A percentile compares a stretch with the other conserved stretches of the same genome.
These are phyloP conservation scores for Alcedo quadribrachys DNA, from an alignment of 2,797 vertebrate genomes.

Conservation along the genomic window DNA sequence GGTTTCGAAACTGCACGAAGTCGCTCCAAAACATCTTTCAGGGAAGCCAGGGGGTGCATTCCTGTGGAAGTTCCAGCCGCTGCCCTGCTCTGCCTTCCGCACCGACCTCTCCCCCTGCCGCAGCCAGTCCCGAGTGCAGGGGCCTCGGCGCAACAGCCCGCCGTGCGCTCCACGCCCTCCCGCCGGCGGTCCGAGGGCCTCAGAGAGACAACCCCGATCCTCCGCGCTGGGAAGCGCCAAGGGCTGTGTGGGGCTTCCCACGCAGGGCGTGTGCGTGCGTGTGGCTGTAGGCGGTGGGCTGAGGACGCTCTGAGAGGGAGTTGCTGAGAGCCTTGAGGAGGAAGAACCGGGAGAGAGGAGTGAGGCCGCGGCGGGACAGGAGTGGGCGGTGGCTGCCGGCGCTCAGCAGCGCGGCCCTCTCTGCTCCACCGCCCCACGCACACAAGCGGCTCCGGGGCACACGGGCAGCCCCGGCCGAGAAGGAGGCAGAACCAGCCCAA, in stretches of 20 bases:
- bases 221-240: not conserved
- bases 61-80: not conserved
- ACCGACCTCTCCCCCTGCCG: not conserved
- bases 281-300: not conserved
- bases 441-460: rapidly evolving
- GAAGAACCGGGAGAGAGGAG: not conserved
- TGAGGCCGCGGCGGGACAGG: not conserved
- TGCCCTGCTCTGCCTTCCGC: not conserved
- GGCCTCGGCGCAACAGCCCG: too few species aligned
- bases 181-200: not conserved
- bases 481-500: not conserved
- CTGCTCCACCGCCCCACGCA: not conserved
- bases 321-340: not conserved
- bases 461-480: not conserved
- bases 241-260: not conserved
- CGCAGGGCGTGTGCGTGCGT: not conserved
- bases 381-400: not conserved
- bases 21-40: rapidly evolving
- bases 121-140: not conserved
- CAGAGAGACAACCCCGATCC: not conserved
- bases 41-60: not conserved
- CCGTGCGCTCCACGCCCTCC: not conserved
- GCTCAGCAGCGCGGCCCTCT: not conserved
- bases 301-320: not conserved
- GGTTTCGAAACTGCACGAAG: not conserved